Conservation (phyloP, 2,113 vertebrate genomes). For the Panthera tigris region DNA sequence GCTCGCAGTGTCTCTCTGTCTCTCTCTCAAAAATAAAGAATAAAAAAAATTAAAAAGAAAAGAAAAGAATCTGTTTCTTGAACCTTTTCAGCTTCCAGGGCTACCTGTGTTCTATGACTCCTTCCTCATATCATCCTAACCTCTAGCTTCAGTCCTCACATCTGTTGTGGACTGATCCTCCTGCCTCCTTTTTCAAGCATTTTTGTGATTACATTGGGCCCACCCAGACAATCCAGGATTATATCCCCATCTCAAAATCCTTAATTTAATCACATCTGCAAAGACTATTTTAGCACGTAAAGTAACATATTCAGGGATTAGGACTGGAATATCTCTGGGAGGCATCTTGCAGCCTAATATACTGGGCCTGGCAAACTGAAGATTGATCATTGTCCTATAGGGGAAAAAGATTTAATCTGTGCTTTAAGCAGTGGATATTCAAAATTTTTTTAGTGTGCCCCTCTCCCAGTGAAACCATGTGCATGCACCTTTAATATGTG, state of each 20-base stretch:
- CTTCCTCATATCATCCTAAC: background rate
- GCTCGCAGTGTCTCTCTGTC: no score
- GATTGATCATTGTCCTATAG: background rate
- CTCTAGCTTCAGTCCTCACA: background rate
- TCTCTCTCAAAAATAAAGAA: no score
- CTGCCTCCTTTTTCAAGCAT: background rate
- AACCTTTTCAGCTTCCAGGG: background rate
- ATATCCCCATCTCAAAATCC: background rate
- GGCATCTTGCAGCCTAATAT: background rate
- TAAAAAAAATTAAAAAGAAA: background rate
- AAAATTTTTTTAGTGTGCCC: background rate
- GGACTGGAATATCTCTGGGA: background rate
- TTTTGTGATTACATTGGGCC: background rate
- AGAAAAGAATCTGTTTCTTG: background rate
- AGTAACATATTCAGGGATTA: background rate
- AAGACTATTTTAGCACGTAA: background rate
- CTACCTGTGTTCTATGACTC: background rate
- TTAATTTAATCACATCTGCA: background rate
- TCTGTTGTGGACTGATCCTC: background rate
- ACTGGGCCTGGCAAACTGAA: background rate
- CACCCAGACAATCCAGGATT: background rate
- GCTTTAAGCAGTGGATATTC: background rate
- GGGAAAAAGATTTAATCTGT: background rate
- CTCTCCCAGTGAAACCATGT: background rate
- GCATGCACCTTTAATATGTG: background rate